phyloP scores from a whole-genome alignment of 2,797 vertebrate species.

The Myotis daubentonii region DNA sequence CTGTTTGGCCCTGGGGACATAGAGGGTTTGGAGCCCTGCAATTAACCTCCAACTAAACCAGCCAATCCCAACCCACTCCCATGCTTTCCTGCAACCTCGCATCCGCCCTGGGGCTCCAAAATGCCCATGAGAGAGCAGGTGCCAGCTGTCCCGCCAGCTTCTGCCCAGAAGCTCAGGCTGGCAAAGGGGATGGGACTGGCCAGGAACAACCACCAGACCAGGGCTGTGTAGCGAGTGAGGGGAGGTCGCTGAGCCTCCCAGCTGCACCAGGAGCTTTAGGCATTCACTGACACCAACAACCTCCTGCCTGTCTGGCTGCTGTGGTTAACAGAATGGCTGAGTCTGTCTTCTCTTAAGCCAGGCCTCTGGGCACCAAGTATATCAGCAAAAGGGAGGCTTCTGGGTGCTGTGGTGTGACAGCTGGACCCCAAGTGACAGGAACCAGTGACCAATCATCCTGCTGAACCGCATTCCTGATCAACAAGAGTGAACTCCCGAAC shows the following conservation, averaged over 20 bases:
- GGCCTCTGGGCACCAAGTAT: background rate
- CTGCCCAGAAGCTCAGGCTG: background rate
- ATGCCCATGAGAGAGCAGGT: background rate
- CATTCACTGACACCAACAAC: background rate
- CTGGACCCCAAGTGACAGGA: background rate
- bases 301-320: background rate
- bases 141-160: background rate
- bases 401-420: background rate
- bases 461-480: background rate
- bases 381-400: background rate
- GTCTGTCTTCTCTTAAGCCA: background rate
- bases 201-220: background rate
- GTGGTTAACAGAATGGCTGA: background rate
- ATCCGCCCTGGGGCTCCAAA: background rate
- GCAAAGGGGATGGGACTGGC: background rate
- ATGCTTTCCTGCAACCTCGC: background rate
- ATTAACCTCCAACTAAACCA: background rate
- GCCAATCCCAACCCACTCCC: background rate
- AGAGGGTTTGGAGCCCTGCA: background rate
- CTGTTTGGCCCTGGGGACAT: background rate
- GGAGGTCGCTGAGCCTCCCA: background rate
- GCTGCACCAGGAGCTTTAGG: background rate
- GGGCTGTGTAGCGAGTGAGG: background rate
- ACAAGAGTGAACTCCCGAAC: background rate
- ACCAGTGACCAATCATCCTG: background rate